Evolutionary conservation across 2,797 vertebrate species (phyloP).

Genomic region (Euthynnus affinis): DNA sequence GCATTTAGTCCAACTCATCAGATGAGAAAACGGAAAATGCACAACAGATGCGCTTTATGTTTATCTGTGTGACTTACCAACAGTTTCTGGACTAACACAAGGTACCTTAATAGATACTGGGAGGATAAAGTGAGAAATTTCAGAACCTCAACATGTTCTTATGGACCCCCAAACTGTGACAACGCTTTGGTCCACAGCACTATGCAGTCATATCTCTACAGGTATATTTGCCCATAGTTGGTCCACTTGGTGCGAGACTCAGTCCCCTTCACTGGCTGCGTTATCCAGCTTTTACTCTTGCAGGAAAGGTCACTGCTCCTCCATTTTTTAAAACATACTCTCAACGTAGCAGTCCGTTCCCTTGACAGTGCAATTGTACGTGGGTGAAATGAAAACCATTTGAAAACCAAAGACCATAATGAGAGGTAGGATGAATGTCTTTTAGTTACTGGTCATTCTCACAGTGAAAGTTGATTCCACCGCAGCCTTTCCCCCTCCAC

Average conservation of each 20-base stretch:
- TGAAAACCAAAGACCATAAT: slow-evolving; percentile 73
- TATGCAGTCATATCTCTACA: slow-evolving; percentile 30
- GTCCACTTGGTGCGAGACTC: slow-evolving; percentile 55
- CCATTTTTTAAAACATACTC: slow-evolving; percentile 42
- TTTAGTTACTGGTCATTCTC: slow-evolving; percentile 77
- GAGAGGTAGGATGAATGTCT: slow-evolving; percentile 83
- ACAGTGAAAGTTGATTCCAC: slow-evolving; percentile 75
- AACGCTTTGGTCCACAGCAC: slow-evolving; percentile 36
- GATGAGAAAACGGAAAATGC: slow-evolving; percentile 30
- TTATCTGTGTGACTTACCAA: slow-evolving; percentile 35
- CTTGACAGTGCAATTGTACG: slow-evolving; percentile 22
- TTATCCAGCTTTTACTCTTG: slow-evolving; percentile 28
- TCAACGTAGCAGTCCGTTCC: slow-evolving; percentile 17
- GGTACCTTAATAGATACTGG: slow-evolving; percentile 31
- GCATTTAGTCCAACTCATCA: slow-evolving; percentile 37
- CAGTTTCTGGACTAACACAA: slow-evolving; percentile 42
- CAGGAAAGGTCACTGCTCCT: slow-evolving; percentile 39
- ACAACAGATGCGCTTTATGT: slow-evolving; percentile 44
- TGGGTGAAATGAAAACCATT: slow-evolving; percentile 68
- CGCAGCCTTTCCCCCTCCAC: slow-evolving; percentile 42
- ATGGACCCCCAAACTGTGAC: slow-evolving; percentile 41
- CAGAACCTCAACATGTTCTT: slow-evolving; percentile 14
- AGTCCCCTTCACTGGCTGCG: slow-evolving; percentile 37
- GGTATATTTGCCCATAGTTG: slow-evolving; percentile 33
- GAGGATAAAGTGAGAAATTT: slow-evolving; percentile 15